phyloP scores from a whole-genome alignment of 2,113 vertebrate genomes.

The Artemisiospiza belli region DNA sequence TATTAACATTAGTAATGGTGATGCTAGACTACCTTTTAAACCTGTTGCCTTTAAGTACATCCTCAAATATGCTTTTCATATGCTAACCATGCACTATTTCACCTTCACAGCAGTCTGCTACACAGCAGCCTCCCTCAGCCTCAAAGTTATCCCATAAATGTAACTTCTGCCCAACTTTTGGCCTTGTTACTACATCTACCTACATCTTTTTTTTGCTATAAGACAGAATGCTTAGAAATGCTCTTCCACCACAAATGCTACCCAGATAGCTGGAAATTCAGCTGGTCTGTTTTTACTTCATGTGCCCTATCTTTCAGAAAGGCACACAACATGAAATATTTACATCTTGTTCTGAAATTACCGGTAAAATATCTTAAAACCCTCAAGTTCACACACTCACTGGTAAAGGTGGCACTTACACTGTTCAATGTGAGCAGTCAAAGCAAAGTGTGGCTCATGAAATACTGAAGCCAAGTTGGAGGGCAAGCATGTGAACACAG shows the following conservation, averaged over 20 bases:
- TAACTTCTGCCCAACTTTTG: background rate
- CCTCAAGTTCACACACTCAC: background rate
- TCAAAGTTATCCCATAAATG: background rate
- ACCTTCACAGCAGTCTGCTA: background rate
- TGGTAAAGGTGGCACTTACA: background rate
- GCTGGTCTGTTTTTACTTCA: background rate
- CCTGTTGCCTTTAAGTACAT: background rate
- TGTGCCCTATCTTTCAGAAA: background rate
- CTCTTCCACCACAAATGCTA: background rate
- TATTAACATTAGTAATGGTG: background rate
- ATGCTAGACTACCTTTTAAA: background rate
- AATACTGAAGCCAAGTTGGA: background rate
- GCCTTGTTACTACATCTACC: background rate
- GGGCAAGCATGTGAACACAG: background rate
- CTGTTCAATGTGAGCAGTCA: background rate
- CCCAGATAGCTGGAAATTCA: background rate
- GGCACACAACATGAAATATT: background rate
- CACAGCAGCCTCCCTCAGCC: background rate
- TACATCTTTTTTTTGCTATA: background rate
- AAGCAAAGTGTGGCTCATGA: background rate
- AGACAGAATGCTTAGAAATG: background rate
- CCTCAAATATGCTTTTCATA: background rate
- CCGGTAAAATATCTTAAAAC: background rate
- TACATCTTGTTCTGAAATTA: background rate
- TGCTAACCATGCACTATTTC: background rate